phyloP scores from a whole-genome alignment of 2,888 invertebrate species.

The Cheilosia soror region DNA sequence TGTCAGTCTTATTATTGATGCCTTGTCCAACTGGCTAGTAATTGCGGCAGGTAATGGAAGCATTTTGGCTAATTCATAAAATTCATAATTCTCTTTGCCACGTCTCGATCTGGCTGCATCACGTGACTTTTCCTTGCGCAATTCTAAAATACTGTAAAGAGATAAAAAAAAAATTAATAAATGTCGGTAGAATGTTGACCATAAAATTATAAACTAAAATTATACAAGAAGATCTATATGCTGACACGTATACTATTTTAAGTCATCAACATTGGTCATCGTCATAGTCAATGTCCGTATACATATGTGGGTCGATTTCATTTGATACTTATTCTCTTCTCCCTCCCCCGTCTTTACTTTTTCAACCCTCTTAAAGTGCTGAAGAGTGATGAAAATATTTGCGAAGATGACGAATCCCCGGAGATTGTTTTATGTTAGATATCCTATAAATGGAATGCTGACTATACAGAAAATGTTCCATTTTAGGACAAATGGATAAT shows the following conservation, averaged over 20 bases:
- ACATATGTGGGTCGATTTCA: constrained; percentile 22
- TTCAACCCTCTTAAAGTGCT: constrained; percentile 67
- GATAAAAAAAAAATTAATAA: constrained; percentile 67
- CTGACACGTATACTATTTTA: constrained; percentile 20
- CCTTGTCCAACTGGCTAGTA: constrained; percentile 97
- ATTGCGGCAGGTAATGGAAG: constrained; percentile 95
- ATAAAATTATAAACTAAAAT: constrained; percentile 3
- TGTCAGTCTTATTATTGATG: constrained; percentile 97
- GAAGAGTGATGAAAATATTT: constrained; percentile 51
- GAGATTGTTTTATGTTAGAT: constrained; percentile 60
- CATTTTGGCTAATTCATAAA: constrained; percentile 98
- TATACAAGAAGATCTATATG: not conserved
- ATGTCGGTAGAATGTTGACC: constrained; percentile 69
- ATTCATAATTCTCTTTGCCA: constrained; percentile 98
- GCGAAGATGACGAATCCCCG: constrained; percentile 60
- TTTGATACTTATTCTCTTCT: constrained; percentile 3
- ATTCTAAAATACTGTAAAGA: constrained; percentile 94
- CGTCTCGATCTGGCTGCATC: constrained; percentile 96
- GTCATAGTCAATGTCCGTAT: not conserved
- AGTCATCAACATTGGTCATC: constrained; percentile 8
- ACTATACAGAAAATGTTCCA: constrained; percentile 64
- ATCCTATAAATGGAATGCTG: constrained; percentile 64
- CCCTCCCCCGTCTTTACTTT: not conserved
- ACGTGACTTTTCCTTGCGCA: constrained; percentile 96
- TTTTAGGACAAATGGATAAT: constrained; percentile 43